These are phyloP conservation scores for Poecilia velifera DNA, from an alignment of 2,797 vertebrate species.

Conservation along the genomic window DNA sequence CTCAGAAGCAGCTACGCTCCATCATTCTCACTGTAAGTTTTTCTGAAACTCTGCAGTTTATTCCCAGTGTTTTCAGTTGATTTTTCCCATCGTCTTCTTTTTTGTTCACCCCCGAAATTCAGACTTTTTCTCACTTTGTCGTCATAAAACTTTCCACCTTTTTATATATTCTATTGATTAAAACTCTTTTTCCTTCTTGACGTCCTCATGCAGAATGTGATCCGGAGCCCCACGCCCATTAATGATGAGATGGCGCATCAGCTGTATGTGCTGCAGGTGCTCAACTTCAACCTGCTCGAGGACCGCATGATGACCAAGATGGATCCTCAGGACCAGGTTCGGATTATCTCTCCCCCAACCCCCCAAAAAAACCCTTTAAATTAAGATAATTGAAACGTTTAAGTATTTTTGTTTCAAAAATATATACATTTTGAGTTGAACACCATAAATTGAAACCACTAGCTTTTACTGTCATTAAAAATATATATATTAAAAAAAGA, in stretches of 20 bases:
- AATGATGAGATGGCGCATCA: constrained; percentile 99
- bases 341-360: background rate
- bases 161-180: constrained; percentile 27
- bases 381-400: background rate
- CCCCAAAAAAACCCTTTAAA: background rate
- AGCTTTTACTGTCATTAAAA: background rate
- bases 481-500: background rate
- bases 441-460: too few relatives aligned
- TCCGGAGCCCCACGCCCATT: constrained; percentile 90
- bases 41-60: constrained; percentile 4
- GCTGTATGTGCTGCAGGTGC: constrained; percentile 96
- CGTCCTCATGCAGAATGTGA: constrained; percentile 60
- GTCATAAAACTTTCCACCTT: background rate
- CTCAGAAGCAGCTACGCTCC: constrained; percentile 95
- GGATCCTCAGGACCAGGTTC: constrained; percentile 98
- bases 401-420: background rate
- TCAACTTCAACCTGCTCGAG: constrained; percentile 95
- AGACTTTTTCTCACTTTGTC: background rate
- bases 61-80: background rate
- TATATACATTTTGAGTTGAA: background rate
- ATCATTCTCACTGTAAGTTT: constrained; percentile 95
- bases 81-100: background rate
- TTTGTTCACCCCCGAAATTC: background rate
- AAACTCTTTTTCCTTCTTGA: constrained; percentile 8
- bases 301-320: constrained; percentile 99